Conservation (phyloP, 2,113 vertebrate species). For the Ptychochromis oligacanthus region DNA sequence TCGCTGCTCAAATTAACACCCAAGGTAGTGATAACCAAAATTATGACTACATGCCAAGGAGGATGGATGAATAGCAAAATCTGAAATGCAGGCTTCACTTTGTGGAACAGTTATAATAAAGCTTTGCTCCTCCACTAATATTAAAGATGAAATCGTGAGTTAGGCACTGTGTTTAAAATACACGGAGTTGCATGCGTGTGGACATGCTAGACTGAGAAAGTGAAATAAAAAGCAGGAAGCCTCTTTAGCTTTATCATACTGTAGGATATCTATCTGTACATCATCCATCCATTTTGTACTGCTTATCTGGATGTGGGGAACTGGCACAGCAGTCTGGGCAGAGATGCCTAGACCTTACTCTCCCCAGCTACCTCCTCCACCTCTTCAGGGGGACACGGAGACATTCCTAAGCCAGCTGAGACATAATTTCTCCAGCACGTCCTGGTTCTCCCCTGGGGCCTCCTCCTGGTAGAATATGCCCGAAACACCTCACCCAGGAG, state of each 20-base stretch:
- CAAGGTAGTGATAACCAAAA: not conserved
- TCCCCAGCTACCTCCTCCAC: not conserved
- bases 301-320: not conserved
- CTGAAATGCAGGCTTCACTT: not conserved
- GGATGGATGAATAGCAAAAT: constrained; percentile 6
- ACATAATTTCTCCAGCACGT: not conserved
- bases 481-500: not conserved
- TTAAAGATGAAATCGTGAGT: not conserved
- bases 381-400: not conserved
- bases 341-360: not conserved
- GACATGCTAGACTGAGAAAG: not conserved
- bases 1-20: constrained; percentile 24
- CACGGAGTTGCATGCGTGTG: not conserved
- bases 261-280: not conserved
- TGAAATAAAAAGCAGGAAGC: not conserved
- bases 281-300: not conserved
- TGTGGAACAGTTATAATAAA: not conserved
- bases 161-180: not conserved
- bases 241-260: not conserved
- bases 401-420: not conserved
- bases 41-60: constrained; percentile 7
- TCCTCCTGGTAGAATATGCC: not conserved
- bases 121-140: not conserved
- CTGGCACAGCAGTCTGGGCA: not conserved
- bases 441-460: not conserved